Percentiles rank a stretch among this genome's conserved stretches.
Conservation (phyloP, 1,140 invertebrate species). For the Drosophila parabipectinata region DNA sequence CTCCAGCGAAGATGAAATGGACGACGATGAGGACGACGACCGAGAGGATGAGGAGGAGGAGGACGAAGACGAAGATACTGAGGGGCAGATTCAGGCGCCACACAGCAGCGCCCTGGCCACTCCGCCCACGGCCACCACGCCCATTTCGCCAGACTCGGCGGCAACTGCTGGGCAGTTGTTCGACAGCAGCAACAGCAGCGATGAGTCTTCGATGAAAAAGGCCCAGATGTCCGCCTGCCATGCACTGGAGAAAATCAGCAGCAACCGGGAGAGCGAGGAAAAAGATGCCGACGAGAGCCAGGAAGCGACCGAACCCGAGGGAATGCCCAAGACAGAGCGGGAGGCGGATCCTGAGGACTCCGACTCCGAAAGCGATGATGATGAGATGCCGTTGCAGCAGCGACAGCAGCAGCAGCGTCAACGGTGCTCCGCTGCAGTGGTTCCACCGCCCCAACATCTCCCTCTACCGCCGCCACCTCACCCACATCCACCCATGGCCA, state of each 20-base stretch:
- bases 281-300: constrained; percentile 51
- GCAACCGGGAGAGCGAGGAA: constrained; percentile 34
- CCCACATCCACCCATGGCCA: constrained; percentile 52
- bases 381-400: constrained; percentile 64
- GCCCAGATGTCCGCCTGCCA: constrained; percentile 74
- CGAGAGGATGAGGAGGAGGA: constrained; percentile 6
- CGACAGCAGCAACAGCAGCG: constrained; percentile 81
- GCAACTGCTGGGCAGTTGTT: constrained; percentile 79
- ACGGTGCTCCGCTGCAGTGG: constrained; percentile 10
- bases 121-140: constrained; percentile 75
- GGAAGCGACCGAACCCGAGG: constrained; percentile 17
- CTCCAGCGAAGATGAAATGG: constrained; percentile 40
- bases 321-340: constrained; percentile 1
- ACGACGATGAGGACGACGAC: constrained; percentile 42
- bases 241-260: constrained; percentile 73
- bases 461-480: neutral
- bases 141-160: constrained; percentile 74
- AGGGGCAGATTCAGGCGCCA: constrained; percentile 53
- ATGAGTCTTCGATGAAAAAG: constrained; percentile 75
- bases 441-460: constrained; percentile 16
- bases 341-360: constrained; percentile 25
- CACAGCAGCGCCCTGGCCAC: constrained; percentile 67
- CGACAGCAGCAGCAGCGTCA: constrained; percentile 45
- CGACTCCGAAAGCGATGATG: constrained; percentile 50
- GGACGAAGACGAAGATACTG: constrained; percentile 15